Evolutionary conservation across 2,113 vertebrate species (phyloP).

Genomic region (Egretta garzetta): DNA sequence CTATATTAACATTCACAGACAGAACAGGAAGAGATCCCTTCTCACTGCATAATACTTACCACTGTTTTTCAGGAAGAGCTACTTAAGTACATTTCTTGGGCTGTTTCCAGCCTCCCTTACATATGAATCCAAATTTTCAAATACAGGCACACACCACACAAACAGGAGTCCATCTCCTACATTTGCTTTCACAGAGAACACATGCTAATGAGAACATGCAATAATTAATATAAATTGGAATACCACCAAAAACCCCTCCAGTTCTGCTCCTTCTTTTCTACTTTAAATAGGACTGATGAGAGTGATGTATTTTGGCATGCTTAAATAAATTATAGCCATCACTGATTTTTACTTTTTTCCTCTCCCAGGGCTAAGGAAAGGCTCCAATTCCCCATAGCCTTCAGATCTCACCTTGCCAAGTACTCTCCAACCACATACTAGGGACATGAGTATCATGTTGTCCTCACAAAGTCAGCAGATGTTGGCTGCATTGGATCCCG

Average conservation of each 20-base stretch:
- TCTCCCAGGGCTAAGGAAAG: background rate
- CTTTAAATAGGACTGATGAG: background rate
- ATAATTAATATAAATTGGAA: conserved; percentile 41
- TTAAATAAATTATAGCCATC: background rate
- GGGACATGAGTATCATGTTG: background rate
- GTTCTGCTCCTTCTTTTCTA: background rate
- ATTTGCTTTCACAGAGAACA: background rate
- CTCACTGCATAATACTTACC: background rate
- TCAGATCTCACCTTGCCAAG: background rate
- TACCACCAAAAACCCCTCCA: background rate
- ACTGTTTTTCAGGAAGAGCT: conserved; percentile 8
- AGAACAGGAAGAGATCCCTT: background rate
- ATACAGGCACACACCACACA: background rate
- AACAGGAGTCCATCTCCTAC: background rate
- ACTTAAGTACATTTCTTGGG: background rate
- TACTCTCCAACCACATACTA: background rate
- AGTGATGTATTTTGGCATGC: background rate
- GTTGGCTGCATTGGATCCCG: background rate
- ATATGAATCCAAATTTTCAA: conserved; percentile 6
- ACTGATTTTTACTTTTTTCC: background rate
- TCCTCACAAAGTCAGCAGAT: background rate
- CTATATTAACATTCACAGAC: background rate
- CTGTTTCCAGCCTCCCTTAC: background rate
- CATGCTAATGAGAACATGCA: conserved; percentile 9
- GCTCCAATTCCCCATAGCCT: background rate